Base-by-base conservation (phyloP, 2,797 vertebrate genomes). In the Lepilemur septentrionalis region DNA sequence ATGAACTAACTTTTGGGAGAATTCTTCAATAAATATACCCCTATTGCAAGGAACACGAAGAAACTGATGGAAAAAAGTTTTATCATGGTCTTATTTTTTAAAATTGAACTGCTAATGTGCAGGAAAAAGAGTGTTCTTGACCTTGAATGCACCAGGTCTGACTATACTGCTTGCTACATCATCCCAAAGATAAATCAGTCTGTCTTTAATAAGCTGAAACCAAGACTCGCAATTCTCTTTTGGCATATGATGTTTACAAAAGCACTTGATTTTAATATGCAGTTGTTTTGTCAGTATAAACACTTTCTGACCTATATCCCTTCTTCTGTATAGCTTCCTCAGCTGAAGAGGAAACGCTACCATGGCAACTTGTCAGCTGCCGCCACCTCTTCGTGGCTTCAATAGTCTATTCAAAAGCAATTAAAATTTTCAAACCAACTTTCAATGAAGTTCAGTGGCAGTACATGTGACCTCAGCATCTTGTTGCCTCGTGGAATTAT, bases 261-360 rank as follows among this genome's bases (percentile, higher is more conserved):
- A 78, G 57, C 65, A 79, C 76, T 91, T 95, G 50, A 80, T 96
- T 96, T 96, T 92, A 86, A 96, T 90, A 89, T 52, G 59, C 6
- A 41, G 70, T 89, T 94, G 73, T 75, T 94, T 95, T 92, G 59
- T 96, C 48, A 61, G 30, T 93, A 17, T 52, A 92, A 95, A 94
- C 25, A 82, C 50, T 65, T 93, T 80, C n/a, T 97, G 95, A 93
- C 95, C 87, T 78, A 96, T 75, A 97, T 96, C 32, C 59, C 73
- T 81, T 93, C 72, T 80, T 94, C 55, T 78, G 14, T 75, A 59
- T 57, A 79, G 73, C 69, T 89, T 93, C 61, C 43, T 96, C 93
- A 93, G 63, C 87, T 92, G 88, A 57, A 38, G 50, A 93, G 80
- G 93, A 95, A 93, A 59, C 65, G 87, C 28, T 93, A 23, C 96